Evolutionary conservation across 2,113 vertebrate species (phyloP), one percentile per base, ranked within the genome.

Genomic region (Datnioides undecimradiatus): DNA sequence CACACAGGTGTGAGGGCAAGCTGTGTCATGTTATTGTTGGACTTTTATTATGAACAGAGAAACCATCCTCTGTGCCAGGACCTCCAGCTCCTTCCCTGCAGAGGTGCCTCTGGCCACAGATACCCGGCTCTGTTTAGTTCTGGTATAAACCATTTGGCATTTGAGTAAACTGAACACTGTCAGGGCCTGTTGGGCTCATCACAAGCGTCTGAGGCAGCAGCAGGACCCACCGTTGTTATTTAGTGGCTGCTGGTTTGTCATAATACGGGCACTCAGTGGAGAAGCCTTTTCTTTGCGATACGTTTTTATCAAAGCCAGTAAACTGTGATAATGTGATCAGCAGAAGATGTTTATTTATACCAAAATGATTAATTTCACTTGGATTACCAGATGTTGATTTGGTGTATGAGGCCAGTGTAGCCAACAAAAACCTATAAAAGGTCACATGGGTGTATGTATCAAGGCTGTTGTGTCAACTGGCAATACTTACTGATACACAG

Each of bases 111-210:
- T 29, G 73, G 74, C 78, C 58, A 73, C 81, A 86, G 85, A 83
- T 52, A 3, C 25, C 27, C 66, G 33, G 58, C 27, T 89, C 70
- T 93, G 88, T 93, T 93, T 90, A 92, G 70, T 54, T 71, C 58
- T 41, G 71, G 14, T 23, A 84, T 90, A 90, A 93, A 93, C 77
- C 55, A 41, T 91, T 89, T 85, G 72, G 55, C 68, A 29, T 87
- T 90, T 88, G 34, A 71, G 83, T 91, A 93, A 93, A 93, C 90
- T 52, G 45, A 84, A 63, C 16, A 6, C 73, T 69, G 79, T 66
- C 52, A 38, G 51, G 54, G 21, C 29, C 69, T 57, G 68, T 71
- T 19, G n/a, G 38, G 58, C 70, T 84, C 73, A 60, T 75, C 67
- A 10, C 45, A 29, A 36, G 27, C 65, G 54, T 77, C 46, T 62